Base-by-base conservation (phyloP, 2,797 vertebrate genomes). In the Pelochelys cantorii region DNA sequence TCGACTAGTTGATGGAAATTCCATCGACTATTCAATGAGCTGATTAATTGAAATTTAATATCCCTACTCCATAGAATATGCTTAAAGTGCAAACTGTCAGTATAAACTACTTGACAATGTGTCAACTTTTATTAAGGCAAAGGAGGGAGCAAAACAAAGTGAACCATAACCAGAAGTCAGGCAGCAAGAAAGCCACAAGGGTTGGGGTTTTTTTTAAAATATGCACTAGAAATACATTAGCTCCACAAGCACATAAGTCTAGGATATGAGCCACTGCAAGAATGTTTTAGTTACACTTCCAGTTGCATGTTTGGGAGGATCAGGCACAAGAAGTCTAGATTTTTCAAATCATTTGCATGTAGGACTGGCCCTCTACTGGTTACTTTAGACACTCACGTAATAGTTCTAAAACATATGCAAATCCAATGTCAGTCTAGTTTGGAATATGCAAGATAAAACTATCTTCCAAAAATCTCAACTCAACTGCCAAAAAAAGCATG, bases 401-500 rank as follows among this genome's bases (percentile, higher is more conserved):
- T 20, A 25, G 31, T 54, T 85, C 52, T 56, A 15, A 31, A 74
- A 77, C 60, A n/a, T 81, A 92, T 93, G 90, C 60, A 37, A 87
- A 83, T 48, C 88, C 37, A 79, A 75, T 3, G 25, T 52, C 74
- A 77, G 80, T 18, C 20, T 71, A 1, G 78, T 86, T 89, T 89
- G 95, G 95, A 91, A 92, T 90, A 85, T 87, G 91, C 93, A 92
- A 84, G 81, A 31, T 57, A 31, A 54, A 54, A 54, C 11, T 15
- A 48, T 54, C 53, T 54, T 54, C 53, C 53, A 54, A 90, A n/a
- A 92, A 88, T 88, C 54, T 85, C 17, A 56, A 42, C 11, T 52
- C 60, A 79, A 94, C 92, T 87, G 90, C 92, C 95, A 93, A 79
- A 59, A 68, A n/a, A 79, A 11, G 87, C 1, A 15, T 29, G 89